Conservation (phyloP, 2,888 invertebrate genomes). For the Girardia tigrina region DNA sequence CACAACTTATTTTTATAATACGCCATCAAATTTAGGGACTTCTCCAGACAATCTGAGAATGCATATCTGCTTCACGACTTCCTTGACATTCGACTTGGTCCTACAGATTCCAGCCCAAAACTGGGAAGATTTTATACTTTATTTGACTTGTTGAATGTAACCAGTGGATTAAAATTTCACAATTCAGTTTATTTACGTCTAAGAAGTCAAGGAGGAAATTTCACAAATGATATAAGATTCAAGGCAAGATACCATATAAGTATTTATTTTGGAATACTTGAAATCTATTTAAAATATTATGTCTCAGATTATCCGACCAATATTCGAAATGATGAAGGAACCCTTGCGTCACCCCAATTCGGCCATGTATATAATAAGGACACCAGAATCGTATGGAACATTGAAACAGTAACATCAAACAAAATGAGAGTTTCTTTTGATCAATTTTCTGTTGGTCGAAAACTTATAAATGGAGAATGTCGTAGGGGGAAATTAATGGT, state of each 20-base stretch:
- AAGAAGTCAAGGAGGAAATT: not conserved
- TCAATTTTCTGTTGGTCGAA: conserved; percentile 12
- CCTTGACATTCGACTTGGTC: not conserved
- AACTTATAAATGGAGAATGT: not conserved
- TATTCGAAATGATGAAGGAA: not conserved
- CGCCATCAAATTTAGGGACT: not conserved
- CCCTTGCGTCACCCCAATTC: not conserved
- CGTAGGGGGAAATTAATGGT: not conserved
- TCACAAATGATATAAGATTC: not conserved
- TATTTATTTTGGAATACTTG: too few species aligned
- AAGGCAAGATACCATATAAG: not conserved
- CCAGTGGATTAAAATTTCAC: not conserved
- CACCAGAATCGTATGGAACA: not conserved
- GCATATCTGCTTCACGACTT: not conserved
- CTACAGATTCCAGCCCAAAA: not conserved
- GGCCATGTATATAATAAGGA: not conserved
- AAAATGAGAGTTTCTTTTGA: not conserved
- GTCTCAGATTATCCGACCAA: not conserved
- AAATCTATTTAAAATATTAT: too few species aligned
- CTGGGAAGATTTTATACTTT: not conserved
- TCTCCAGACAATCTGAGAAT: not conserved
- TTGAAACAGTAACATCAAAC: not conserved
- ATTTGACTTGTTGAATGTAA: not conserved
- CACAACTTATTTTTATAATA: too few species aligned
- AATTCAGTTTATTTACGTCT: not conserved